These are phyloP conservation scores for Nannobrachium achirus DNA, from an alignment of 2,113 vertebrate genomes.

Conservation along the genomic window DNA sequence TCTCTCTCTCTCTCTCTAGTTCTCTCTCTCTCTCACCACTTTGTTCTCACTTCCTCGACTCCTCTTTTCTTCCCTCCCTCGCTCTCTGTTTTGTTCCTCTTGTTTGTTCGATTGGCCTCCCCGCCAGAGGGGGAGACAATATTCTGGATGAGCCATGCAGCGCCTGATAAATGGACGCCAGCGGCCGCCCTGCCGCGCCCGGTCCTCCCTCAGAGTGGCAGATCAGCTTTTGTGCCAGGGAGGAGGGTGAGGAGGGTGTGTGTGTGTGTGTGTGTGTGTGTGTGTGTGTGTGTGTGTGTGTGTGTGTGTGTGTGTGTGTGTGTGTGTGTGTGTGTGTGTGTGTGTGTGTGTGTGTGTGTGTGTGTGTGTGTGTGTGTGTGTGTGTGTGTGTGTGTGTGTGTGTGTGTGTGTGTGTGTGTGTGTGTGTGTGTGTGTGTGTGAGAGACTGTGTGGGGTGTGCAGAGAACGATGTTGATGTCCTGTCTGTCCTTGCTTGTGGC, in stretches of 20 bases:
- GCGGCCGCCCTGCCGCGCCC: constrained; percentile 55
- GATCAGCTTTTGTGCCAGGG: constrained; percentile 68
- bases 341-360: constrained; percentile 12
- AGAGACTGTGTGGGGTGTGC: constrained; percentile 15
- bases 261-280: neutral
- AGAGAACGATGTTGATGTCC: constrained; percentile 44
- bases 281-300: neutral
- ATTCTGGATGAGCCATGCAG: constrained; percentile 61
- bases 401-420: neutral
- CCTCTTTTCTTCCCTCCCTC: constrained; percentile 18
- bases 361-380: neutral
- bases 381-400: constrained; percentile 7
- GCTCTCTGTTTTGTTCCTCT: constrained; percentile 41
- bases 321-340: neutral
- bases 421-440: neutral
- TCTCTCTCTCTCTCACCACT: constrained; percentile 2
- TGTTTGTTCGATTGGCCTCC: constrained; percentile 65
- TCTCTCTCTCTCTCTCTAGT: neutral
- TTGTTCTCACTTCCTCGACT: constrained; percentile 14
- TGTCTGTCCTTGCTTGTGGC: constrained; percentile 60
- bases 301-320: constrained; percentile 1
- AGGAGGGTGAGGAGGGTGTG: neutral
- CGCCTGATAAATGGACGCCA: constrained; percentile 67
- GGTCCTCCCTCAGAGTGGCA: constrained; percentile 66
- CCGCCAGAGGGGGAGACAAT: constrained; percentile 64